Conservation (phyloP, 2,888 invertebrate genomes). For the Zhuqinia jingwanae region DNA sequence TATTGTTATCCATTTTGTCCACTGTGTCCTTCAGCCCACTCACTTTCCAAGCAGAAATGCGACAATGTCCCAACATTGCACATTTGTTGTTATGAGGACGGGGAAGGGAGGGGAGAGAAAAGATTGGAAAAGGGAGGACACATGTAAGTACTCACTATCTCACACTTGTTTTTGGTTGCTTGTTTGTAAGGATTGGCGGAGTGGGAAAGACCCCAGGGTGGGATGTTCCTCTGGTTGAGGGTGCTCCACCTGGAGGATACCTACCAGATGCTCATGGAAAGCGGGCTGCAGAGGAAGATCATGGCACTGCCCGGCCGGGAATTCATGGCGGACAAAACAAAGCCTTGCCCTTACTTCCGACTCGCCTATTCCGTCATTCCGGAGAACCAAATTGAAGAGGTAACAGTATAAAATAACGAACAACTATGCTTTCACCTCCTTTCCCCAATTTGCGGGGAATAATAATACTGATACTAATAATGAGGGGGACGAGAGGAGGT, state of each 20-base stretch:
- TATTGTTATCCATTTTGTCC: no score
- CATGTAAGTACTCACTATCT: no score
- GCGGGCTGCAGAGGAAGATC: conserved; percentile 86
- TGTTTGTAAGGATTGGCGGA: conserved; percentile 84
- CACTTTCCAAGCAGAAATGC: no score
- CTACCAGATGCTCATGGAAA: conserved; percentile 87
- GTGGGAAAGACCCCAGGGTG: conserved; percentile 86
- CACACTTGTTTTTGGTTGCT: conserved; percentile 3
- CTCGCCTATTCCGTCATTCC: conserved; percentile 87
- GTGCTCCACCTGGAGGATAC: conserved; percentile 87
- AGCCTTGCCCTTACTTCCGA: conserved; percentile 86
- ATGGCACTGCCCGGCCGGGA: conserved; percentile 89
- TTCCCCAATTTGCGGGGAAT: no score
- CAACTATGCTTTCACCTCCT: no score
- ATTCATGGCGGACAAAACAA: conserved; percentile 85
- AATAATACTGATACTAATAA: no score
- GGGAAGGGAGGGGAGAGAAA: not conserved
- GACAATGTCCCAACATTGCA: no score
- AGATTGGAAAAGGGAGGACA: conserved; percentile 5
- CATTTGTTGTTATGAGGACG: no score
- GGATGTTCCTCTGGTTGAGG: conserved; percentile 90
- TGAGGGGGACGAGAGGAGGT: no score
- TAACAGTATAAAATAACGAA: no score
- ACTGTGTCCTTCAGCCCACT: no score
- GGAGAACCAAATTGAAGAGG: conserved; percentile 85